Conservation (phyloP, 1,140 invertebrate species). For the Latrodectus geometricus region DNA sequence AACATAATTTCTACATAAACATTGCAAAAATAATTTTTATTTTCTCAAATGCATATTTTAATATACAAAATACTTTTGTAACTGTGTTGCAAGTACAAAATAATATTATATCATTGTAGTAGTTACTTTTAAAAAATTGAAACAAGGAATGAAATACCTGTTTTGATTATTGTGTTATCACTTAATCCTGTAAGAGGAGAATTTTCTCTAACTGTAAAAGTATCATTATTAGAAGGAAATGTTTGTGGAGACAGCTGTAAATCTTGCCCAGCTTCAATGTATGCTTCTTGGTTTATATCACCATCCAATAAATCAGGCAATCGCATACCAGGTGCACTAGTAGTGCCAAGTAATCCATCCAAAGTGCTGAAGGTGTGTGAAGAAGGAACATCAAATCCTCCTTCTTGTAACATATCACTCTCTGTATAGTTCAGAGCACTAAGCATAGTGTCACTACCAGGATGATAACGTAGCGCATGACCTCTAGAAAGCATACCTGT, state of each 20-base stretch:
- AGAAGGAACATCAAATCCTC: constrained; percentile 68
- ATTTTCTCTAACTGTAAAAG: constrained; percentile 71
- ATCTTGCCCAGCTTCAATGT: constrained; percentile 66
- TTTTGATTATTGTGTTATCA: constrained; percentile 28
- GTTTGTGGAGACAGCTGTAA: constrained; percentile 78
- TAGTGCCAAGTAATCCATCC: constrained; percentile 67
- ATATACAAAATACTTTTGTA: too few relatives aligned
- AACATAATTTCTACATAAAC: too few relatives aligned
- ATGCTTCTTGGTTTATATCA: constrained; percentile 75
- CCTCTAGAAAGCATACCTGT: constrained; percentile 60
- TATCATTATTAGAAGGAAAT: constrained; percentile 77
- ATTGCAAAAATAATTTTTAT: too few relatives aligned
- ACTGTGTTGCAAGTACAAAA: too few relatives aligned
- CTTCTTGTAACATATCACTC: constrained; percentile 68
- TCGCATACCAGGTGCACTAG: constrained; percentile 63
- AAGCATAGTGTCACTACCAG: constrained; percentile 69
- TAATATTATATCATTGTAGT: too few relatives aligned
- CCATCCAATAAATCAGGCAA: constrained; percentile 81
- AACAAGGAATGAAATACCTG: constrained; percentile 6
- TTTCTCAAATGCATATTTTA: too few relatives aligned
- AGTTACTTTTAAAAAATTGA: not conserved
- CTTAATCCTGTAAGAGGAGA: constrained; percentile 31
- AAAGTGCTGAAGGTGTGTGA: constrained; percentile 66
- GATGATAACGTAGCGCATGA: constrained; percentile 44
- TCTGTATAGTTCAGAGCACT: constrained; percentile 70